Conservation (phyloP, 2,888 invertebrate species). For the Acleris sparsana region DNA sequence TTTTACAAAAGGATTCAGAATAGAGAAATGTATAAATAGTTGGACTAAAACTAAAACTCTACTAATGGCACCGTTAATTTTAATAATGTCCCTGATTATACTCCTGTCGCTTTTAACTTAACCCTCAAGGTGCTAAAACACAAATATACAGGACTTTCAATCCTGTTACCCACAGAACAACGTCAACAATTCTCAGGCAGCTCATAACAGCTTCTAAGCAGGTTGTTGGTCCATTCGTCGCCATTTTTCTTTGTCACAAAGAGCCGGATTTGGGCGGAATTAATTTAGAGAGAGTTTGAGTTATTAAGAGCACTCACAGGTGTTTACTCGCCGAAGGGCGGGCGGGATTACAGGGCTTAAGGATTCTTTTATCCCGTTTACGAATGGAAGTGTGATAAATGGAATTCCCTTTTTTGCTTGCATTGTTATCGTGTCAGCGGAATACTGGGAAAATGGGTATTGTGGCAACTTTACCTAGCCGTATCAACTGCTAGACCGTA, state of each 20-base stretch:
- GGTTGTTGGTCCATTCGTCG: slow-evolving; percentile 34
- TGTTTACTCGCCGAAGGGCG: slow-evolving; percentile 30
- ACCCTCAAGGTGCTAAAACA: slow-evolving; percentile 15
- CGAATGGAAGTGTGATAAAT: slow-evolving; percentile 31
- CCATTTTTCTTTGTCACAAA: slow-evolving; percentile 37
- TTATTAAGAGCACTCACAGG: slow-evolving; percentile 37
- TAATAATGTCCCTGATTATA: neutral
- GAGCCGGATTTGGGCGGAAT: slow-evolving; percentile 35
- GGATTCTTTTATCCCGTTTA: slow-evolving; percentile 28
- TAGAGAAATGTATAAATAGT: too few relatives aligned
- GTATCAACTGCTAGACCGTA: too few relatives aligned
- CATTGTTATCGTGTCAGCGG: slow-evolving; percentile 6
- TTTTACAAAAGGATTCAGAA: too few relatives aligned
- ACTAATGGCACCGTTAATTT: too few relatives aligned
- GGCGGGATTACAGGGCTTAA: slow-evolving; percentile 23
- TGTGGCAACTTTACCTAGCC: too few relatives aligned
- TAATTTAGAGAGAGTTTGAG: slow-evolving; percentile 34
- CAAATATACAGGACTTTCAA: slow-evolving; percentile 18
- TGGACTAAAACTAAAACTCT: too few relatives aligned
- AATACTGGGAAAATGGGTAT: neutral
- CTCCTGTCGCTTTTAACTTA: slow-evolving; percentile 6
- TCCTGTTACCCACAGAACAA: slow-evolving; percentile 12
- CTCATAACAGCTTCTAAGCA: slow-evolving; percentile 23
- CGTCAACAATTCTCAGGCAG: slow-evolving; percentile 6
- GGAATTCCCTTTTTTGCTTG: slow-evolving; percentile 8